Conservation (phyloP, 2,888 invertebrate species). For the Ichneumoninae sp. region DNA sequence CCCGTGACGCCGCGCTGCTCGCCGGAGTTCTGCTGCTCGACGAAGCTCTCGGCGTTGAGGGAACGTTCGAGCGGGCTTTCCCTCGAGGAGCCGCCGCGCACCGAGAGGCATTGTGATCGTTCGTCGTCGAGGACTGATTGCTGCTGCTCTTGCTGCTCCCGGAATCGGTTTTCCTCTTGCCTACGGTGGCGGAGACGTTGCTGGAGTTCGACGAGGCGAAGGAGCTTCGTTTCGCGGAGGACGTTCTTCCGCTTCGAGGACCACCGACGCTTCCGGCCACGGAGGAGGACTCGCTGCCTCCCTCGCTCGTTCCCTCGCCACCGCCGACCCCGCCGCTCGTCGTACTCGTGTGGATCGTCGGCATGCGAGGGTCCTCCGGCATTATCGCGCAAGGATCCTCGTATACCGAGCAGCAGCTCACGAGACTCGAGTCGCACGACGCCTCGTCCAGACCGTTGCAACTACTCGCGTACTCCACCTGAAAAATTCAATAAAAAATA, state of each 20-base stretch:
- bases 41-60: constrained; percentile 71
- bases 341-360: constrained; percentile 75
- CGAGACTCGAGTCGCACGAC: constrained; percentile 91
- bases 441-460: constrained; percentile 87
- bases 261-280: constrained; percentile 85
- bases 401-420: constrained; percentile 91
- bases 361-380: constrained; percentile 78
- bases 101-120: constrained; percentile 62
- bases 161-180: constrained; percentile 52
- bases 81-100: constrained; percentile 85
- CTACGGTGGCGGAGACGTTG: constrained; percentile 32
- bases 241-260: constrained; percentile 67
- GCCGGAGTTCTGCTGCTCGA: constrained; percentile 49
- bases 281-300: constrained; percentile 92
- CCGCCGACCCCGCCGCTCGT: constrained; percentile 70
- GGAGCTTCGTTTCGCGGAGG: constrained; percentile 55
- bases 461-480: constrained; percentile 89
- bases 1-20: constrained; percentile 85
- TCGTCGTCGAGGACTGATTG: constrained; percentile 5
- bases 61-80: constrained; percentile 82
- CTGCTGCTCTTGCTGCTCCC: constrained; percentile 28
- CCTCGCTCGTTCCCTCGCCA: constrained; percentile 87
- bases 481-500: constrained; percentile 61
- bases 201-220: constrained; percentile 58
- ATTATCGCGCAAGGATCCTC: constrained; percentile 86